Conservation (phyloP, 2,888 invertebrate species). For the Drosophila vallismaia region DNA sequence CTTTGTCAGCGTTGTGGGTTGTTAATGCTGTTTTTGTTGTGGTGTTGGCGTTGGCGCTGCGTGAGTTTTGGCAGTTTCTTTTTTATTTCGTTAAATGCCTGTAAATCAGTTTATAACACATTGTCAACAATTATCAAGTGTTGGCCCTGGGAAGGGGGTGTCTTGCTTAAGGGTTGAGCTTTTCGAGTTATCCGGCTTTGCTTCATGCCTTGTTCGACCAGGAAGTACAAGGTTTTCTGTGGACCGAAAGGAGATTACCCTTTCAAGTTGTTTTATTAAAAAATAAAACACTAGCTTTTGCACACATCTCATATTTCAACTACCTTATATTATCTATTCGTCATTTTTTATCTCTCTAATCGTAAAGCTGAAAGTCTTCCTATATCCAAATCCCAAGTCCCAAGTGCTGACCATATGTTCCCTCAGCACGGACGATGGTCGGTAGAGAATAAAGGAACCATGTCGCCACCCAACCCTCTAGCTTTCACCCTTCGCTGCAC, state of each 20-base stretch:
- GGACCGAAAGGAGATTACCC: not conserved
- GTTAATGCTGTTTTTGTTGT: slow-evolving; percentile 30
- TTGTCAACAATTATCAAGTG: slow-evolving; percentile 78
- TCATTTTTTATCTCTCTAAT: not conserved
- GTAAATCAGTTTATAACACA: slow-evolving; percentile 79
- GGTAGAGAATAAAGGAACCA: not conserved
- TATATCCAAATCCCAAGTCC: slow-evolving; percentile 20
- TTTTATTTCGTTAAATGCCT: slow-evolving; percentile 73
- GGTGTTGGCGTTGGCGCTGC: slow-evolving; percentile 70
- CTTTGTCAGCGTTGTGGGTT: slow-evolving; percentile 67
- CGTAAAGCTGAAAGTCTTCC: slow-evolving; percentile 8
- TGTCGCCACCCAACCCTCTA: not conserved
- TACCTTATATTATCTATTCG: too few species aligned
- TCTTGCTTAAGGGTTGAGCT: slow-evolving; percentile 6
- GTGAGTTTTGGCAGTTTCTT: slow-evolving; percentile 76
- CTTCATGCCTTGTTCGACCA: not conserved
- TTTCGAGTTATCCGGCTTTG: not conserved
- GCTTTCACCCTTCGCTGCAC: slow-evolving; percentile 40
- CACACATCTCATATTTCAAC: too few species aligned
- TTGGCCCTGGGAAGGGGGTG: slow-evolving; percentile 48
- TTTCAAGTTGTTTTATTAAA: not conserved
- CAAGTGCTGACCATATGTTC: slow-evolving; percentile 26
- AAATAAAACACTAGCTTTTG: not conserved
- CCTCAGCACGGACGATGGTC: not conserved
- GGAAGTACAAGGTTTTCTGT: slow-evolving; percentile 5